These are phyloP conservation scores for Lophius piscatorius DNA, from an alignment of 2,113 vertebrate genomes.

Conservation along the genomic window DNA sequence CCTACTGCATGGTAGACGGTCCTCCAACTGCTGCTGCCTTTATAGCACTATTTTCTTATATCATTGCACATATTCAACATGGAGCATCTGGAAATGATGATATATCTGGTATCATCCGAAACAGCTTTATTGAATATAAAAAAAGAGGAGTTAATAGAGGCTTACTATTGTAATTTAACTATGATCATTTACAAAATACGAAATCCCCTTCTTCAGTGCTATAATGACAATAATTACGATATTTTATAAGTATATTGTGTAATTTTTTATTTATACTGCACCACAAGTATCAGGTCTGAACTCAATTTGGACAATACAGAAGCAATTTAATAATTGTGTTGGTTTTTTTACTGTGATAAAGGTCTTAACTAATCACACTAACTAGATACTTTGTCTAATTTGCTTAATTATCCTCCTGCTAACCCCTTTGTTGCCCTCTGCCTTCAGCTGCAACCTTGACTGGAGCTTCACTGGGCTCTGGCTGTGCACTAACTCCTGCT, in stretches of 20 bases:
- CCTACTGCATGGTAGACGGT: slow-evolving; percentile 49
- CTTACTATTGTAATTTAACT: neutral
- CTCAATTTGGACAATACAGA: no score
- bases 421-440: neutral
- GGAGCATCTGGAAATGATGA: neutral
- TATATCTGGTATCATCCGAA: neutral
- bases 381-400: neutral
- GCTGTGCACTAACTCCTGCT: neutral
- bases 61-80: neutral
- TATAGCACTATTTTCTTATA: slow-evolving; percentile 1
- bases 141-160: no score
- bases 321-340: neutral
- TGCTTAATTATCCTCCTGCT: neutral
- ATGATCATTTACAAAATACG: neutral
- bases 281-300: no score
- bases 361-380: slow-evolving; percentile 5
- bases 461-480: neutral
- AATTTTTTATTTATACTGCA: no score
- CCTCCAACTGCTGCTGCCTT: neutral
- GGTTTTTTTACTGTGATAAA: neutral
- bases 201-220: no score
- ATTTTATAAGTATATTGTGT: neutral
- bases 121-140: neutral
- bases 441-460: neutral
- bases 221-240: neutral